Base-by-base conservation (phyloP, 2,797 vertebrate species). In the Bradypodion pumilum region DNA sequence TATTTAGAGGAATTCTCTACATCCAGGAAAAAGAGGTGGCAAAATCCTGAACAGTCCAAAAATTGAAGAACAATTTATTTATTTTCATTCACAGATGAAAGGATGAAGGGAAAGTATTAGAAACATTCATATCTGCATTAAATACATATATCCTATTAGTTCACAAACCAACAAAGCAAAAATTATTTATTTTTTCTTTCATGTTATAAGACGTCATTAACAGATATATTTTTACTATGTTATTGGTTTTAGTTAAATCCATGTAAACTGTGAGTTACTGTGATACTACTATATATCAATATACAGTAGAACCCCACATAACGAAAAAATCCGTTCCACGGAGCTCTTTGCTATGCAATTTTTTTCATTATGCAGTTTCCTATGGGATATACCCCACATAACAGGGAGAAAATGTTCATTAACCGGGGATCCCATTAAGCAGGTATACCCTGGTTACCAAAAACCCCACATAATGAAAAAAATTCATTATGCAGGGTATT, bases 141-240 rank as follows among this genome's bases (percentile, higher is more conserved):
- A 80, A 32, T 90, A 56, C 83, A 84, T 60, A 49, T 7, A 82
- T 59, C 25, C 5, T 35, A 77, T 42, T 0, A 0, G 3, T 66
- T 16, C 0, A 7, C 66, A 35, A 87, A 66, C 81, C 80, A 25
- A 87, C 73, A 29, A 7, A 84, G n/a, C 23, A 89, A 86, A 83
- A 87, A 63, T 9, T 16, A 78, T 2, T 23, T 13, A 46, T 0
- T 2, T 73, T 73, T 16, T 78, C 72, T 42, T n/a, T 29, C 75
- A 1, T 73, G 13, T 32, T 74, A 63, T 23, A 46, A 6, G 52
- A 85, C 10, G 75, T 86, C 85, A 59, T 84, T 21, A 42, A 79
- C 42, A n/a, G 1, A 81, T 7, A 29, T 72, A 13, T 13, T 88
- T 87, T 78, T 60, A 78, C 66, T 73, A 81, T 29, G 0, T 62